These are phyloP conservation scores for Amphiduros pacificus DNA, from an alignment of 2,888 invertebrate genomes.

Conservation along the genomic window DNA sequence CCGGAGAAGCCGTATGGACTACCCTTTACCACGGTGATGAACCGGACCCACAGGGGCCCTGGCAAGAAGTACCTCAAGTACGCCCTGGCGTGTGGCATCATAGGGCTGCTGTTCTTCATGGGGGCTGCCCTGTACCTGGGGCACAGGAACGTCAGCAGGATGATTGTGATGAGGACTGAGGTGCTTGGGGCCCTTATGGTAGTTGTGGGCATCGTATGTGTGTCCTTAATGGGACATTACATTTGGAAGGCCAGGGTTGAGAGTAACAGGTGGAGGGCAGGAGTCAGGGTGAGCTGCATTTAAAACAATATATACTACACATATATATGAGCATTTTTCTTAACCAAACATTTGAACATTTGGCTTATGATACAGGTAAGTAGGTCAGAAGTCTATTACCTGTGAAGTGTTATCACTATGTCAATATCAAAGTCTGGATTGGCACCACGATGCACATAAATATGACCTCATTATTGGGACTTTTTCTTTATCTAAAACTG, in stretches of 20 bases:
- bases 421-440: no score
- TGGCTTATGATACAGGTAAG: no score
- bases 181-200: conserved; percentile 24
- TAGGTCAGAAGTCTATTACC: no score
- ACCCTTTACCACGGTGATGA: conserved; percentile 26
- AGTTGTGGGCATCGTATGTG: conserved; percentile 17
- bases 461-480: no score
- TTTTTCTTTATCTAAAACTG: no score
- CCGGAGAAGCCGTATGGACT: conserved; percentile 32
- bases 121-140: conserved; percentile 25
- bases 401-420: no score
- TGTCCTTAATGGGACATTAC: conserved; percentile 18
- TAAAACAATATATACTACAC: no score
- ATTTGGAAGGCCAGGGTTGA: conserved; percentile 23
- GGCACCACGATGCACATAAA: no score
- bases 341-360: no score
- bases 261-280: conserved; percentile 28
- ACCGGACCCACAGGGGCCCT: conserved; percentile 30
- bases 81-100: conserved; percentile 17
- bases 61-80: conserved; percentile 27
- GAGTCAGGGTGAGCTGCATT: conserved; percentile 23
- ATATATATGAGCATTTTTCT: no score
- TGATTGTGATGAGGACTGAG: conserved; percentile 29
- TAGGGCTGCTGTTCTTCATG: conserved; percentile 24
- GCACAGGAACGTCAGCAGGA: conserved; percentile 25